A percentile compares a stretch with the other conserved stretches of the same genome.
These are phyloP conservation scores for Rugalucina vietnamica DNA, from an alignment of 2,888 invertebrate genomes.

Conservation along the genomic window DNA sequence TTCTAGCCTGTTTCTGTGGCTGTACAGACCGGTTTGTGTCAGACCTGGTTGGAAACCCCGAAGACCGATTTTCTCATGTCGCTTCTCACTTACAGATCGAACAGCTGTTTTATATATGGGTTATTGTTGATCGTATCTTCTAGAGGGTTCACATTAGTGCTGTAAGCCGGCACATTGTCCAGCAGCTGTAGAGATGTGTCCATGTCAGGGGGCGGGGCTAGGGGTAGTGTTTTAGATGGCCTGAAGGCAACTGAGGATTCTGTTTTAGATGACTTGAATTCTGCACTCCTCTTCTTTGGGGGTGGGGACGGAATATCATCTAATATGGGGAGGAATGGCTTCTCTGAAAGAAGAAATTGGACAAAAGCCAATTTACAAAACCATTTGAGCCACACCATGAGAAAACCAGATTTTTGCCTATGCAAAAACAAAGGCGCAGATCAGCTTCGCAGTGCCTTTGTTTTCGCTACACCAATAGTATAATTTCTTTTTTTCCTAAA, in stretches of 20 bases:
- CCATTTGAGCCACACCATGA: no score
- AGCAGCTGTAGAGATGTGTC: conserved; percentile 28
- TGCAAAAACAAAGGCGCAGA: no score
- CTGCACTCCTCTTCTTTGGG: neutral
- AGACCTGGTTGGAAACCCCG: no score
- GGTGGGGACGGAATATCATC: neutral
- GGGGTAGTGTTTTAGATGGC: neutral
- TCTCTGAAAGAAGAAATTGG: neutral
- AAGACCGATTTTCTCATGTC: no score
- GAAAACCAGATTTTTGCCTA: no score
- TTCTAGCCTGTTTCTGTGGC: no score
- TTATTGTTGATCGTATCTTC: conserved; percentile 42
- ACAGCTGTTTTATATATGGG: conserved; percentile 47
- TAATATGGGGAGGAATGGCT: neutral
- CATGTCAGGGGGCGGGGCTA: neutral
- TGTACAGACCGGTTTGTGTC: no score
- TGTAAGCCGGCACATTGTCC: conserved; percentile 17
- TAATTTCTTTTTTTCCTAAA: no score
- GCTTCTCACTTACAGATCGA: conserved; percentile 59
- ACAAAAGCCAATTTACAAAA: no score
- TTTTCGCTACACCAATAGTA: no score
- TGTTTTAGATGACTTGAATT: neutral
- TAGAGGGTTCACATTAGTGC: neutral
- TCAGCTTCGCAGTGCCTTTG: no score
- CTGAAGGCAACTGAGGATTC: no score